phyloP scores from a whole-genome alignment of 2,797 vertebrate genomes.

The Melanotaenia maccullochi region DNA sequence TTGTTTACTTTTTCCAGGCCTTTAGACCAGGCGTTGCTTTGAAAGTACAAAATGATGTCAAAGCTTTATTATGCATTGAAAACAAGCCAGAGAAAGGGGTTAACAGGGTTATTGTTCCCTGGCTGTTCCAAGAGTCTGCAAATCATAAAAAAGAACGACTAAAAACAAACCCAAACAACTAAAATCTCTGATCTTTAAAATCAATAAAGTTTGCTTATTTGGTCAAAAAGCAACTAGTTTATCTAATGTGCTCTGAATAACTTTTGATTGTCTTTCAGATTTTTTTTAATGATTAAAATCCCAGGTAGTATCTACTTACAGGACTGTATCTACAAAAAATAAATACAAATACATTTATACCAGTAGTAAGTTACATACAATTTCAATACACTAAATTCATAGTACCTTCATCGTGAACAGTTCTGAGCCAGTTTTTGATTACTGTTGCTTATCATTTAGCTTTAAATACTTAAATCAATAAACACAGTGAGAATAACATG shows the following conservation, averaged over 20 bases:
- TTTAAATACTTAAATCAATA: slow-evolving; percentile 4
- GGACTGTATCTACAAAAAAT: background rate
- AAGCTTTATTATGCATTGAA: slow-evolving; percentile 64
- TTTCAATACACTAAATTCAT: background rate
- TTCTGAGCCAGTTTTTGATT: slow-evolving; percentile 4
- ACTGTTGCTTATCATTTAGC: slow-evolving; percentile 11
- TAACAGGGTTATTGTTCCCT: slow-evolving; percentile 51
- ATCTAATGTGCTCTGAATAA: background rate
- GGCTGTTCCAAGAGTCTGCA: slow-evolving; percentile 20
- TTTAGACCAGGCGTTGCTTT: slow-evolving; percentile 45
- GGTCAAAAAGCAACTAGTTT: background rate
- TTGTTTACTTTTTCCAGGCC: slow-evolving; percentile 38
- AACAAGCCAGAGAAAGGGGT: slow-evolving; percentile 21
- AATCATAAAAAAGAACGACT: slow-evolving; percentile 17
- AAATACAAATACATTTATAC: background rate
- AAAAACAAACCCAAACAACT: slow-evolving; percentile 19
- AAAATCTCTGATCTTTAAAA: background rate
- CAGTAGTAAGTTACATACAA: slow-evolving; percentile 2
- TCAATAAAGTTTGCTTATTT: slow-evolving; percentile 13
- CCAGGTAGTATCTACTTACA: background rate
- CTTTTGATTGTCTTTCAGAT: background rate
- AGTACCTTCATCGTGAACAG: background rate
- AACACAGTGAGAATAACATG: slow-evolving; percentile 23
- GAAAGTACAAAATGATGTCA: slow-evolving; percentile 55
- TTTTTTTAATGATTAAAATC: background rate